phyloP scores from a whole-genome alignment of 2,888 invertebrate species.

The Ctena decussata region DNA sequence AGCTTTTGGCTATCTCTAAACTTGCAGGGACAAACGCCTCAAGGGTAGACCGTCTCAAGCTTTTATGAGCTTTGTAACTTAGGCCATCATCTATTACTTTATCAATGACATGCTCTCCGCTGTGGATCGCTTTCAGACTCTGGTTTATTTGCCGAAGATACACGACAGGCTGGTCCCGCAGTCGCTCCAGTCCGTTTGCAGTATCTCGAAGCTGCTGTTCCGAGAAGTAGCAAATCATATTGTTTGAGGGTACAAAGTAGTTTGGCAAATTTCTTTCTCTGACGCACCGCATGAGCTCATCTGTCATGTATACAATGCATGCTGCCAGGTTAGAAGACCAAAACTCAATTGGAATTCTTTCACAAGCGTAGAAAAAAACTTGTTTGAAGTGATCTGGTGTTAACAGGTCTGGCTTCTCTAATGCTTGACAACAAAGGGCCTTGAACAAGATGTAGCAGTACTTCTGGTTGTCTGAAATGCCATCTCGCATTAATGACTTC shows the following conservation, averaged over 20 bases:
- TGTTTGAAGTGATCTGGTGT: conserved; percentile 46
- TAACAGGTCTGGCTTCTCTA: conserved; percentile 27
- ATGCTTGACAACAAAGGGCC: conserved; percentile 43
- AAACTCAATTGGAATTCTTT: conserved; percentile 49
- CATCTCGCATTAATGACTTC: conserved; percentile 46
- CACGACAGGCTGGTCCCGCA: conserved; percentile 42
- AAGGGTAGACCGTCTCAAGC: conserved; percentile 42
- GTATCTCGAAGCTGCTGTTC: conserved; percentile 31
- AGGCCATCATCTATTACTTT: conserved; percentile 47
- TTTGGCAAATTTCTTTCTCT: conserved; percentile 46
- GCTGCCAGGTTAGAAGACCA: conserved; percentile 52
- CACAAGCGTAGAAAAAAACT: conserved; percentile 67
- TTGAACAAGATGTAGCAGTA: conserved; percentile 56
- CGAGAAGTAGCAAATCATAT: conserved; percentile 51
- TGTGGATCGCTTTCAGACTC: not conserved
- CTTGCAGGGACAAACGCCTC: conserved; percentile 58
- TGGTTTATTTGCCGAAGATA: conserved; percentile 44
- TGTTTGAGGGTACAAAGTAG: conserved; percentile 60
- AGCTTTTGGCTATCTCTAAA: conserved; percentile 44
- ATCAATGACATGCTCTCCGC: conserved; percentile 14
- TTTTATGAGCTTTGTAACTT: conserved; percentile 34
- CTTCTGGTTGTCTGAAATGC: conserved; percentile 56
- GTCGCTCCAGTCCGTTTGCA: conserved; percentile 9
- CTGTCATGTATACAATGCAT: conserved; percentile 58
- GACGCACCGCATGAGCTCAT: conserved; percentile 41